Evolutionary conservation across 2,888 invertebrate genomes (phyloP), one percentile per base, ranked within the genome.

Genomic region (Drosophila paramelanica): DNA sequence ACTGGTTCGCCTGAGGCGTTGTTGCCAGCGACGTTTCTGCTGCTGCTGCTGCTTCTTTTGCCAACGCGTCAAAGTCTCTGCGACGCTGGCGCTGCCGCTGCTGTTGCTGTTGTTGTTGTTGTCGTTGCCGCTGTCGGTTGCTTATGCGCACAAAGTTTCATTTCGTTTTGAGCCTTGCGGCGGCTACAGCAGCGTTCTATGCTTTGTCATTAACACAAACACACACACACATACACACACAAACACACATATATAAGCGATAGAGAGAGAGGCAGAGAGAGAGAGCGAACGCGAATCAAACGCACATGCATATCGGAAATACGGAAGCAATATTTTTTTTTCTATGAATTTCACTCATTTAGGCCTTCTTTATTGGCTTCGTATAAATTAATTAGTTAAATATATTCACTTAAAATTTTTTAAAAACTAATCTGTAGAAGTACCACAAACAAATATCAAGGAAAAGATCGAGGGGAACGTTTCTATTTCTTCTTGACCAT

Each of bases 401-500:
- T 17, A 17, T 17, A 17, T 17, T 17, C 17, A 17, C 17, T 17
- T 1, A 17, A 17, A 17, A 17, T 17, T 17, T 17, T 17, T 17
- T 17, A 17, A 17, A 17, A 17, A 17, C 17, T 17, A 17, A 17
- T 17, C 17, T 17, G 17, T 17, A 1, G 1, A 17, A 17, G 17
- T 17, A 53, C 65, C 55, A 52, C 57, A 59, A 13, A 36, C 53
- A 62, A 74, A 75, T 81, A 87, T 76, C 56, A 65, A 72, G 76
- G 65, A 85, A 85, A 85, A 55, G 27, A 39, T 51, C 43, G 17
- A 46, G 14, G 17, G 11, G 8, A 20, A 8, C 69, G 91, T 93
- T 93, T 55, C 43, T 92, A 67, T 41, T 95, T 95, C 88, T 94
- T 95, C 86, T 95, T 95, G 53, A 98, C 93, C 45, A 98, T 31